A percentile compares a stretch with the other conserved stretches of the same genome.
Conservation (phyloP, 2,888 invertebrate species). For the Cantharis lateralis region DNA sequence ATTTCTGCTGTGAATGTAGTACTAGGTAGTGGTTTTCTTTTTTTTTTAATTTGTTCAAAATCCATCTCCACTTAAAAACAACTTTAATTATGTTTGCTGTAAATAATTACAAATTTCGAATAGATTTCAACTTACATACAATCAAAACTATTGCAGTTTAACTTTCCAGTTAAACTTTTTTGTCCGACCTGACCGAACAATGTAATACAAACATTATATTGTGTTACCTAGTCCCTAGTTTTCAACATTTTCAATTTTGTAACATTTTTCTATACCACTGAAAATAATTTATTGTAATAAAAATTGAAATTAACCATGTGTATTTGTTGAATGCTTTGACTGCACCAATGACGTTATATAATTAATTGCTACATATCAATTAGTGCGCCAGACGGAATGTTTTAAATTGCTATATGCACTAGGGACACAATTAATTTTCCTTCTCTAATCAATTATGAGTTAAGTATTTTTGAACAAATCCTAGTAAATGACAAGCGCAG, state of each 20-base stretch:
- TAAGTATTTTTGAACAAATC: slow-evolving; percentile 44
- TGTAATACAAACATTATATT: not conserved
- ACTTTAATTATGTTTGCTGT: not conserved
- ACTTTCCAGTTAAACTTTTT: not conserved
- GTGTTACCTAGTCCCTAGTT: not conserved
- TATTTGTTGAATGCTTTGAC: slow-evolving; percentile 20
- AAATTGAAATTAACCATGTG: not conserved
- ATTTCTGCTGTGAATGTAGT: too few species aligned
- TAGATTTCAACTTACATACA: not conserved
- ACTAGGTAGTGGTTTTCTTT: too few species aligned
- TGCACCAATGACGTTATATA: slow-evolving; percentile 48
- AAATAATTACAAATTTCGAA: not conserved
- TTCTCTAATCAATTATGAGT: slow-evolving; percentile 51
- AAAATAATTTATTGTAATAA: not conserved
- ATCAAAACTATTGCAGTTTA: not conserved
- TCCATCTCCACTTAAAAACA: too few species aligned
- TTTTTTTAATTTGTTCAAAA: too few species aligned
- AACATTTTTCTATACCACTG: not conserved
- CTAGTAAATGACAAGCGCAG: slow-evolving; percentile 43
- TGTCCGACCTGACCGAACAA: not conserved
- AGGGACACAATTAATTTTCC: slow-evolving; percentile 49
- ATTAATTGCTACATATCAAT: slow-evolving; percentile 53
- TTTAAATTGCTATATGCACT: slow-evolving; percentile 48
- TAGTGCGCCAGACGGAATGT: slow-evolving; percentile 49
- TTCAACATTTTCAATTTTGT: slow-evolving; percentile 25